phyloP scores from a whole-genome alignment of 92 coral and sea anemone genomes.

The Parazoanthus swiftii region DNA sequence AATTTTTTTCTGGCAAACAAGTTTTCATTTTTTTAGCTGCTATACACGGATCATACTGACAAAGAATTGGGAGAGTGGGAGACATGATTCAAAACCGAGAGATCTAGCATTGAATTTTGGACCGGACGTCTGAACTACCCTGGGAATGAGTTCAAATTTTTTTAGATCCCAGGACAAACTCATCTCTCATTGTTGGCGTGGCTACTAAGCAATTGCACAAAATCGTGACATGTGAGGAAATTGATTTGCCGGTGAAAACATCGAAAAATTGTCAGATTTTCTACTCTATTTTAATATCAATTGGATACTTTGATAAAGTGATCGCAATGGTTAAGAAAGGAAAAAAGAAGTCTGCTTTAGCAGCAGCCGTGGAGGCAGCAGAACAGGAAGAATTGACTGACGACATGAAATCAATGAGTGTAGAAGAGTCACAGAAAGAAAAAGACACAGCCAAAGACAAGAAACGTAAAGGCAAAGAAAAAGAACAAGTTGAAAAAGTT shows the following conservation, averaged over 20 bases:
- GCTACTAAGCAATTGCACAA: slow-evolving; percentile 37
- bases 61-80: no score
- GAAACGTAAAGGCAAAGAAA: slow-evolving; percentile 35
- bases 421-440: slow-evolving; percentile 27
- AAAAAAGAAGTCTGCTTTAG: slow-evolving; percentile 83
- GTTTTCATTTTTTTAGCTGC: no score
- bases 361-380: slow-evolving; percentile 98
- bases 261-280: no score
- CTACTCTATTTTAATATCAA: neutral
- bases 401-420: slow-evolving; percentile 46
- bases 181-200: slow-evolving; percentile 4
- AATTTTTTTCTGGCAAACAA: no score
- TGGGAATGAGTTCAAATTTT: no score
- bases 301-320: neutral
- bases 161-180: neutral
- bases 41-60: no score
- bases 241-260: slow-evolving; percentile 3
- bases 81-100: no score
- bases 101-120: no score
- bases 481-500: slow-evolving; percentile 30
- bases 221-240: slow-evolving; percentile 9
- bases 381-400: slow-evolving; percentile 71
- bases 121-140: no score
- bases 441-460: slow-evolving; percentile 6
- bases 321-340: slow-evolving; percentile 45